phyloP scores from a whole-genome alignment of 2,113 vertebrate genomes.

The Phrynosoma blainvillii region DNA sequence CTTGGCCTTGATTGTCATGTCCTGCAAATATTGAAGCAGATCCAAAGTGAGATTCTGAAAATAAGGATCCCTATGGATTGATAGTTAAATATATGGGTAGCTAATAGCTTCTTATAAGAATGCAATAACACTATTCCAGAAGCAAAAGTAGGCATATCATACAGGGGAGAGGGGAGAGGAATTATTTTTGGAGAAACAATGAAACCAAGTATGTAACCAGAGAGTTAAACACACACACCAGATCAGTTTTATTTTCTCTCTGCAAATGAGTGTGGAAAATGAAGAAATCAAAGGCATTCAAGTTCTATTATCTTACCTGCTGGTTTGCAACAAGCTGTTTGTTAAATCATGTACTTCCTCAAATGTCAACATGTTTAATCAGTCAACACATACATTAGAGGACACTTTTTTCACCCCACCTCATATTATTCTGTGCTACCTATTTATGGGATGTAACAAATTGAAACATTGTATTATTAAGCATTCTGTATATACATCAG shows the following conservation, averaged over 20 bases:
- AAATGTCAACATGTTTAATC: background rate
- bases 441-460: background rate
- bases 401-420: background rate
- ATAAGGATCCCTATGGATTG: background rate
- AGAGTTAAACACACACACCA: background rate
- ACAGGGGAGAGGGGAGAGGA: background rate
- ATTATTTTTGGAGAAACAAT: background rate
- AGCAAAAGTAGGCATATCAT: background rate
- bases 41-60: background rate
- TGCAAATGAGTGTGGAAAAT: background rate
- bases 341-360: background rate
- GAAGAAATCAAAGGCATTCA: background rate
- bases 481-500: background rate
- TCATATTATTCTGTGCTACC: too few relatives aligned
- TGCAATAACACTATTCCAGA: background rate
- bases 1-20: background rate
- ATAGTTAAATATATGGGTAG: background rate
- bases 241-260: background rate
- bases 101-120: background rate
- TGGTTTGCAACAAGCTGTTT: background rate
- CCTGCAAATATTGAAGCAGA: background rate
- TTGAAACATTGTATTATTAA: background rate
- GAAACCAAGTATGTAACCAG: background rate
- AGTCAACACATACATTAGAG: background rate
- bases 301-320: background rate